These are phyloP conservation scores for Xylocampa areola DNA, from an alignment of 2,888 invertebrate species.

Conservation along the genomic window DNA sequence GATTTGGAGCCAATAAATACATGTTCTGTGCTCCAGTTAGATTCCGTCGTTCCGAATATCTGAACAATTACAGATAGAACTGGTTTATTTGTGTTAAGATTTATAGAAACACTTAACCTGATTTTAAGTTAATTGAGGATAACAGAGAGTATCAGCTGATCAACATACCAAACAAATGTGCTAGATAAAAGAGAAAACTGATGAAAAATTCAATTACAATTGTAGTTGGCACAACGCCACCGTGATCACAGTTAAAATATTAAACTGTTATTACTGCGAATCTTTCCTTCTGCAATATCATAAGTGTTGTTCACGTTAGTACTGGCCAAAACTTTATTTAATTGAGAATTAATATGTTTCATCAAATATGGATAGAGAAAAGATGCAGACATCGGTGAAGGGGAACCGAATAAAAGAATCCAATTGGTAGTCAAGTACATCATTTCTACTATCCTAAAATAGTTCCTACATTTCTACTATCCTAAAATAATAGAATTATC, in stretches of 20 bases:
- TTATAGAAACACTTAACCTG: conserved; percentile 48
- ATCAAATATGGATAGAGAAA: conserved; percentile 9
- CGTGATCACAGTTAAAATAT: conserved; percentile 31
- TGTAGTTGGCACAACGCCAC: conserved; percentile 41
- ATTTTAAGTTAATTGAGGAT: conserved; percentile 37
- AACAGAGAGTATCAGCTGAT: conserved; percentile 21
- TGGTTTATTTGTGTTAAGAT: conserved; percentile 43
- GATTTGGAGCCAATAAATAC: conserved; percentile 65
- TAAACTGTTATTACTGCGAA: conserved; percentile 13
- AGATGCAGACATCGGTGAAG: conserved; percentile 3
- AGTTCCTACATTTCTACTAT: no score
- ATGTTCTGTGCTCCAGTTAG: conserved; percentile 58
- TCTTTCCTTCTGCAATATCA: conserved; percentile 3
- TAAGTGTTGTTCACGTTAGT: conserved; percentile 1
- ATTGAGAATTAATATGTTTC: conserved; percentile 9
- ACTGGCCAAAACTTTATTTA: conserved; percentile 1
- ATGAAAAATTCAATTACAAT: conserved; percentile 31
- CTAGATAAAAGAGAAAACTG: conserved; percentile 12
- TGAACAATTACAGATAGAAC: conserved; percentile 47
- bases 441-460: conserved; percentile 45
- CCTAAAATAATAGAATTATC: no score
- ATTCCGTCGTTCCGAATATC: conserved; percentile 47
- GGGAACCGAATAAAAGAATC: conserved; percentile 21
- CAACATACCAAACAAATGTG: conserved; percentile 9
- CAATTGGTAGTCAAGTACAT: conserved; percentile 30